Base-by-base conservation (phyloP, 1,140 invertebrate species). In the Euura saliciscinereae region DNA sequence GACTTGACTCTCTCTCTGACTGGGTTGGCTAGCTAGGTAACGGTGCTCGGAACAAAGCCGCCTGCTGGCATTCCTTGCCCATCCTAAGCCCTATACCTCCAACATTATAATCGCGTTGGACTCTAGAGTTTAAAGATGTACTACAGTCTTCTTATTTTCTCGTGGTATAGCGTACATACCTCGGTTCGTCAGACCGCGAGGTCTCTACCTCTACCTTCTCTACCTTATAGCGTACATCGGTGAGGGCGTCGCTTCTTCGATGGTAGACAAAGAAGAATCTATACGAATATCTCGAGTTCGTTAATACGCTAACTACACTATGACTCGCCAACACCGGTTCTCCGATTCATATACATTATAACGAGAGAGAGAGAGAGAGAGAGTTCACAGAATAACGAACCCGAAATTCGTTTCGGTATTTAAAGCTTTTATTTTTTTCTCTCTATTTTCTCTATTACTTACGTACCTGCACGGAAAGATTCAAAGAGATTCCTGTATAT, bases 31-130 rank as follows among this genome's bases (percentile, higher is more conserved):
- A 59, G 51, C 8, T 59, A 59, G 51, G 51, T 59, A 59, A 59
- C 51, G 51, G 51, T 59, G 51, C 51, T 59, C 51, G 51, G 51
- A 59, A 59, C 51, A 59, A 59, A 59, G 51, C 51, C 3, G 51
- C 51, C 51, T 59, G 51, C 51, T 59, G 51, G 51, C 51, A 59
- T 59, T 59, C 51, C 51, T 59, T 59, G 51, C 51, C 51, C 51
- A 59, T 59, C 51, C 51, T 59, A 59, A 59, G 51, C 51, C 51
- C 51, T 59, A 6, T 59, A 59, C 51, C 51, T 0, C 8, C 51
- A 59, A 6, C 51, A 59, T n/a, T n/a, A 59, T 59, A 59, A 59
- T 59, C 51, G 13, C 10, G 51, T 59, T 59, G 51, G 51, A 59
- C 51, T 59, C 51, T 59, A 59, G 51, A 59, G 51, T 59, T 59